Evolutionary conservation across 2,113 vertebrate species (phyloP).

Genomic region (Myrmecophaga tridactyla): DNA sequence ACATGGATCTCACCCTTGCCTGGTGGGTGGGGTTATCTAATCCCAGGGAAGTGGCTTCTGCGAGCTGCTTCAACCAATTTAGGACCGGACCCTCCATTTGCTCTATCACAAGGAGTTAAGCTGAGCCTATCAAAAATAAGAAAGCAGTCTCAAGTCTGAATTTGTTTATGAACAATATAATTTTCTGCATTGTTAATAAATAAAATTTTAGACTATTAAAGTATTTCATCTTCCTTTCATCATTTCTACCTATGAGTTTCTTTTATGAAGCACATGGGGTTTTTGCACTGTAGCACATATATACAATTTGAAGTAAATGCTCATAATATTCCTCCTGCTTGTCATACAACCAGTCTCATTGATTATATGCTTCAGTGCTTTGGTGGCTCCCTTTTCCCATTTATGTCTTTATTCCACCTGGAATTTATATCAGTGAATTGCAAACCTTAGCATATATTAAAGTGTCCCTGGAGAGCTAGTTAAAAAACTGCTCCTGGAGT

Average conservation of each 20-base stretch:
- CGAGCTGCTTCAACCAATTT: no score
- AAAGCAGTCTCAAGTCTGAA: no score
- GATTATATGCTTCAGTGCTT: not conserved
- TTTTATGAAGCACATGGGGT: no score
- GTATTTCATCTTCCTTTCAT: not conserved
- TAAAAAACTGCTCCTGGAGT: not conserved
- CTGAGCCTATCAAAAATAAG: no score
- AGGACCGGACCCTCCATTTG: no score
- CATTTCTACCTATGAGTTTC: not conserved
- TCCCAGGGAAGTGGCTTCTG: no score
- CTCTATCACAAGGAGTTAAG: no score
- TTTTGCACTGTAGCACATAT: not conserved
- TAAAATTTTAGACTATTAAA: no score
- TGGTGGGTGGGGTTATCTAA: rapidly evolving
- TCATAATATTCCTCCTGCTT: not conserved
- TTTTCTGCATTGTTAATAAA: no score
- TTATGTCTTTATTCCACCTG: not conserved
- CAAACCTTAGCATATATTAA: not conserved
- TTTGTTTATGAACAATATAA: no score
- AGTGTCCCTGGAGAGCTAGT: not conserved
- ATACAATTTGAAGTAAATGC: not conserved
- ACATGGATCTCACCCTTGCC: no score
- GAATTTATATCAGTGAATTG: not conserved
- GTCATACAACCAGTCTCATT: not conserved
- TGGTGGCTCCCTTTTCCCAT: no score